phyloP scores from a whole-genome alignment of 2,797 vertebrate genomes.

The Remorina albescens region DNA sequence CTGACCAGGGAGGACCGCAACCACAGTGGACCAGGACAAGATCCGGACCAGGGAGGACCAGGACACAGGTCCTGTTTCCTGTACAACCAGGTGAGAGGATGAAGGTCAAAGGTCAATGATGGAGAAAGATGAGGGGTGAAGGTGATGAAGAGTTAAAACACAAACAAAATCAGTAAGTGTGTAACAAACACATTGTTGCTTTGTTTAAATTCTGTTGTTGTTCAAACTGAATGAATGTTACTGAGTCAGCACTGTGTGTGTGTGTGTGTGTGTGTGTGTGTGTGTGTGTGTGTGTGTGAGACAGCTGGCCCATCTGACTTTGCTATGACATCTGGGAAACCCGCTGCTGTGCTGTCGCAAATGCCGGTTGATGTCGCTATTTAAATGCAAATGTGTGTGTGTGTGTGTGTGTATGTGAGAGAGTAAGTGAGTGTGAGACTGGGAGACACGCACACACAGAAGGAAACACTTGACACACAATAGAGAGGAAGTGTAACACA shows the following conservation, averaged over 20 bases:
- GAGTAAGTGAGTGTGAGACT: conserved; percentile 25
- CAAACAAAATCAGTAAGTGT: too few relatives aligned
- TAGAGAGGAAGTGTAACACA: conserved; percentile 11
- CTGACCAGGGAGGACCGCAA: too few relatives aligned
- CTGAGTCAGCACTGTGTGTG: conserved; percentile 27
- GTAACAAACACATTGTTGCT: conserved; percentile 1
- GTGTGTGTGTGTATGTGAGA: conserved; percentile 34
- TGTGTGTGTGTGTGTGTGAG: conserved; percentile 55
- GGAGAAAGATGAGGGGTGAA: too few relatives aligned
- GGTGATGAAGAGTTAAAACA: too few relatives aligned
- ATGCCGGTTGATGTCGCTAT: conserved; percentile 96
- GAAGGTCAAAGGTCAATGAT: too few relatives aligned
- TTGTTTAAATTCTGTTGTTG: conserved; percentile 9
- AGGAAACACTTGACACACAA: conserved; percentile 85
- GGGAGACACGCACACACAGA: conserved; percentile 81
- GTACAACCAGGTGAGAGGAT: too few relatives aligned
- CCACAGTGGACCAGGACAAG: too few relatives aligned
- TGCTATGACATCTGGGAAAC: conserved; percentile 94
- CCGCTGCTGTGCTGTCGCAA: conserved; percentile 91
- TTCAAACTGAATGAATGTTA: conserved; percentile 27
- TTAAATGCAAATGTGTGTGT: conserved; percentile 94
- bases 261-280: conserved; percentile 35
- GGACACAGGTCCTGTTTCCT: too few relatives aligned
- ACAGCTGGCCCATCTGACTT: conserved; percentile 95
- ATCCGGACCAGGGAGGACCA: too few relatives aligned